A percentile compares a stretch with the other conserved stretches of the same genome.
These are phyloP conservation scores for Percopsis omiscomaycus DNA, from an alignment of 2,797 vertebrate species.

Conservation along the genomic window DNA sequence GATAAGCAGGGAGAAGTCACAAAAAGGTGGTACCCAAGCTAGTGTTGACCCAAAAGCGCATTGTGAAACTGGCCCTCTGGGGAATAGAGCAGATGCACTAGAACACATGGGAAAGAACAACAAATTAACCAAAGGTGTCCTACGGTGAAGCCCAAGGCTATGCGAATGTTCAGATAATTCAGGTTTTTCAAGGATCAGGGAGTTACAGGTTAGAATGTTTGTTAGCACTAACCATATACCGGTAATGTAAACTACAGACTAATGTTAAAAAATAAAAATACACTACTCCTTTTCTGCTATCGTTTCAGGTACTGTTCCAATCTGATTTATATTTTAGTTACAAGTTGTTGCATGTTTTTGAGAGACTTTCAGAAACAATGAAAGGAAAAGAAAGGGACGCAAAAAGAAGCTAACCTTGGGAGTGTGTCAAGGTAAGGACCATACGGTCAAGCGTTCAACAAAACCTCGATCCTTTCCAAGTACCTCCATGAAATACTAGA, in stretches of 20 bases:
- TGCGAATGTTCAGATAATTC: not conserved
- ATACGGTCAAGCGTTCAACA: too few relatives aligned
- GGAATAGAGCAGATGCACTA: not conserved
- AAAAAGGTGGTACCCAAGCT: not conserved
- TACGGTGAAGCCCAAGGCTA: not conserved
- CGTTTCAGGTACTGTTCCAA: not conserved
- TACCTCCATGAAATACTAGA: not conserved
- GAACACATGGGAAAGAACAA: not conserved
- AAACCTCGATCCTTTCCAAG: too few relatives aligned
- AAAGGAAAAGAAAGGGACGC: not conserved
- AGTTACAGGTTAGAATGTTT: not conserved
- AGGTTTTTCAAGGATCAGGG: not conserved
- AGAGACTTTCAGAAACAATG: too few relatives aligned
- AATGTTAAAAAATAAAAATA: not conserved
- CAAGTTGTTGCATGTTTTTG: not conserved
- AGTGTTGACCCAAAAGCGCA: conserved; percentile 1
- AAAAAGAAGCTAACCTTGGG: not conserved
- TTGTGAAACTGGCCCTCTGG: conserved; percentile 7
- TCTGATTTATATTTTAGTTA: not conserved
- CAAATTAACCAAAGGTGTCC: not conserved
- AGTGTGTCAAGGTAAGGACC: too few relatives aligned
- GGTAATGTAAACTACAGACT: too few relatives aligned
- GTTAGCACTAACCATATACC: too few relatives aligned
- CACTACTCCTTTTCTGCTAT: conserved; percentile 1
- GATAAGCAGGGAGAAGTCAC: not conserved